Evolutionary conservation across 2,888 invertebrate species (phyloP), one percentile per base, ranked within the genome.

Genomic region (Antitype chi): DNA sequence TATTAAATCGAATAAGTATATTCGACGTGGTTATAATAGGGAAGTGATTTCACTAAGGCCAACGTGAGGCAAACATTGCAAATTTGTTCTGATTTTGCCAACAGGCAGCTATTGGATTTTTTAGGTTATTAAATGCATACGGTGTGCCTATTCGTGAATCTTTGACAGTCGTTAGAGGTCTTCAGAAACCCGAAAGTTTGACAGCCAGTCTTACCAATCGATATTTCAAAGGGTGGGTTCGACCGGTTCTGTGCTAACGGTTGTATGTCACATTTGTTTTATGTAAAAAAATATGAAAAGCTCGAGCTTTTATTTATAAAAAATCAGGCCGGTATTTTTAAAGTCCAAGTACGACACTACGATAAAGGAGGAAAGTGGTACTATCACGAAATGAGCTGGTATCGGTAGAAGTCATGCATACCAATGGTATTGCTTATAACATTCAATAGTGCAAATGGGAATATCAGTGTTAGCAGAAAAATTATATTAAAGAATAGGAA

Each of bases 1-100:
- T 76, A 84, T 74, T 74, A 79, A 72, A 76, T 80, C 67, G 78
- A 62, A 75, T 81, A 59, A 68, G 52, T 77, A 32, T 52, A 59
- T 76, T 80, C 52, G 53, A 72, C 70, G 70, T 75, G 60, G 49
- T 66, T 74, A 69, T 78, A 70, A 64, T 63, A 23, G 59, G 47
- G 63, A 72, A 70, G 52, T 32, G 57, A 64, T 49, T 15, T 62
- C 9, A 2, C 11, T 23, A 53, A 47, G 59, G 20, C 8, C 15
- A 47, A 3, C 13, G 32, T 25, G 4, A n/a, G 15, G 43, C 1
- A 77, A 68, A 20, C 4, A 38, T 32, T 20, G 15, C 2, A 25
- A 38, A 20, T 7, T 32, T n/a, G 8, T 7, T 63, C 11, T 63
- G 28, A 23, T 32, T 49, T 28, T n/a, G 17, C 2, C 6, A 20